phyloP scores from a whole-genome alignment of 1,140 invertebrate genomes.

The Halyomorpha halys region DNA sequence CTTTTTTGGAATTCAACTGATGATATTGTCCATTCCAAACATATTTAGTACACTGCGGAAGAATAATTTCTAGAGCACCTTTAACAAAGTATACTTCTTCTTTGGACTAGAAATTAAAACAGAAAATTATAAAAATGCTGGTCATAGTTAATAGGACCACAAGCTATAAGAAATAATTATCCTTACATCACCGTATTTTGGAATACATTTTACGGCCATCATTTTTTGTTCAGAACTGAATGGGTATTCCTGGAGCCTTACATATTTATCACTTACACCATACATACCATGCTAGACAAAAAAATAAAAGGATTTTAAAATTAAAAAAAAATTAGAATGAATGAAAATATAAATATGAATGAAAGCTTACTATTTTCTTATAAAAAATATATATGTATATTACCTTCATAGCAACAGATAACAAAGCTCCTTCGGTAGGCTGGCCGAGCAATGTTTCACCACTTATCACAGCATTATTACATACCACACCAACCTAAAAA shows the following conservation, averaged over 20 bases:
- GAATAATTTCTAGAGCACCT: conserved; percentile 83
- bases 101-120: conserved; percentile 39
- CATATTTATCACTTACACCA: conserved; percentile 66
- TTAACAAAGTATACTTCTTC: conserved; percentile 86
- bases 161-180: conserved; percentile 28
- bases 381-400: conserved; percentile 11
- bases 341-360: too few relatives aligned
- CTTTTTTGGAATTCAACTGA: conserved; percentile 66
- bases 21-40: conserved; percentile 57
- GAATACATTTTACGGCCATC: conserved; percentile 93
- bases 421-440: conserved; percentile 93
- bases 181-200: conserved; percentile 60
- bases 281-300: conserved; percentile 67
- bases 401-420: conserved; percentile 82
- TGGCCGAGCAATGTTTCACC: conserved; percentile 81
- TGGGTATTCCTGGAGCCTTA: conserved; percentile 86
- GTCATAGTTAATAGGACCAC: neutral
- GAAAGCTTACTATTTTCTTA: too few relatives aligned
- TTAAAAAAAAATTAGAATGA: neutral
- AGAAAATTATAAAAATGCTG: neutral
- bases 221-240: conserved; percentile 96
- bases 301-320: neutral
- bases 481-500: conserved; percentile 71
- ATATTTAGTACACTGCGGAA: conserved; percentile 79
- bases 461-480: conserved; percentile 91